phyloP scores from a whole-genome alignment of 1,140 invertebrate species.

The Zaprionus kolodkinae region DNA sequence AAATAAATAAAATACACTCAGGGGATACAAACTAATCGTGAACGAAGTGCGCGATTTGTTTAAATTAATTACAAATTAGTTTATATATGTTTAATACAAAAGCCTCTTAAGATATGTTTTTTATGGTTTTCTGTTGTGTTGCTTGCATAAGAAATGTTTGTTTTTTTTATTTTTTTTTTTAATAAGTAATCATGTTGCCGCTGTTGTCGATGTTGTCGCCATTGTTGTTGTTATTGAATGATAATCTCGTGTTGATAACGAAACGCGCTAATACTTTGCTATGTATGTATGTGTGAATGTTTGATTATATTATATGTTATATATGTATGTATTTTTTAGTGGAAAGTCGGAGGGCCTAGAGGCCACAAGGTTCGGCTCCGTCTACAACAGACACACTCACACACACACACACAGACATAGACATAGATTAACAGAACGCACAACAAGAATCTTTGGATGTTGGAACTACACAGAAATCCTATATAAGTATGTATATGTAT shows the following conservation, averaged over 20 bases:
- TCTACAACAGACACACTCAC: slow-evolving; percentile 39
- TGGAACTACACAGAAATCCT: slow-evolving; percentile 58
- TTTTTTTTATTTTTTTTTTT: slow-evolving; percentile 7
- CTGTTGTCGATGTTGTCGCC: slow-evolving; percentile 18
- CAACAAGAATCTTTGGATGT: slow-evolving; percentile 79
- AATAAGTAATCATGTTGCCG: slow-evolving; percentile 23
- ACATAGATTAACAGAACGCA: slow-evolving; percentile 39
- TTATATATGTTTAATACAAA: slow-evolving; percentile 73
- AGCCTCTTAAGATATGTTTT: slow-evolving; percentile 82
- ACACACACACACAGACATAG: too few relatives aligned
- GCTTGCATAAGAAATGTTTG: slow-evolving; percentile 56
- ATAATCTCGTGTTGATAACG: slow-evolving; percentile 33
- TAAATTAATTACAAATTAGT: slow-evolving; percentile 68
- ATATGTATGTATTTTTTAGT: slow-evolving; percentile 41
- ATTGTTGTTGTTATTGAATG: slow-evolving; percentile 49
- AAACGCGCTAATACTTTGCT: slow-evolving; percentile 64
- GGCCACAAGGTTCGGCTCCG: slow-evolving; percentile 31
- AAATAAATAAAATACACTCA: slow-evolving; percentile 62
- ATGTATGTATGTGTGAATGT: slow-evolving; percentile 42
- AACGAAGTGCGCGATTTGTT: slow-evolving; percentile 50
- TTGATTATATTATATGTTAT: slow-evolving; percentile 17
- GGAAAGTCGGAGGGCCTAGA: slow-evolving; percentile 36
- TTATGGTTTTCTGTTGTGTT: slow-evolving; percentile 22
- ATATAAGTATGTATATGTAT: slow-evolving; percentile 31
- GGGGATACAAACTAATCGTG: slow-evolving; percentile 34